A percentile compares a stretch with the other conserved stretches of the same genome.
Evolutionary conservation across 92 coral and sea anemone genomes (phyloP).

Genomic region (Micromussa lordhowensis): DNA sequence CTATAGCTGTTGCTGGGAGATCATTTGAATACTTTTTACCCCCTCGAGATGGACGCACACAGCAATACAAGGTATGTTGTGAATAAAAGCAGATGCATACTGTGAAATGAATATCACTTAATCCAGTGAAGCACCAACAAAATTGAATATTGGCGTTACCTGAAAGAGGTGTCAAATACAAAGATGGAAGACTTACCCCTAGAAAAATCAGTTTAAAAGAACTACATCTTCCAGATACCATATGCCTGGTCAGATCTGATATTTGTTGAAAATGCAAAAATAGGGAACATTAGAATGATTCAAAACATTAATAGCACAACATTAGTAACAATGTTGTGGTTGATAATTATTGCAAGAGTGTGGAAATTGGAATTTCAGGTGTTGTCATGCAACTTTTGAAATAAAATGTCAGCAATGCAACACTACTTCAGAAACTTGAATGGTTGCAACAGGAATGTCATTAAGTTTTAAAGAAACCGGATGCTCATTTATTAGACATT

Average conservation of each 20-base stretch:
- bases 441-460: background rate
- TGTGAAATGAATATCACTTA: slow-evolving; percentile 11
- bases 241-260: background rate
- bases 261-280: too few relatives aligned
- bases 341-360: background rate
- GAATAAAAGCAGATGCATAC: background rate
- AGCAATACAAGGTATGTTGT: slow-evolving; percentile 25
- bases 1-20: slow-evolving; percentile 88
- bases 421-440: background rate
- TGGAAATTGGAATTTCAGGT: background rate
- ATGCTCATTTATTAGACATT: background rate
- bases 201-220: background rate
- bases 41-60: slow-evolving; percentile 33
- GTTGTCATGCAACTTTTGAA: background rate
- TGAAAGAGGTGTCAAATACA: background rate
- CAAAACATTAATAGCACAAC: background rate
- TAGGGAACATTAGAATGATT: background rate
- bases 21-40: slow-evolving; percentile 80
- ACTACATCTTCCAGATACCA: background rate
- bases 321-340: background rate
- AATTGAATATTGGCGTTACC: background rate
- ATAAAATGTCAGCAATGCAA: background rate
- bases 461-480: background rate
- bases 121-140: background rate
- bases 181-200: background rate